phyloP scores from a whole-genome alignment of 1,140 invertebrate genomes.

The Sminthurinus signatus region DNA sequence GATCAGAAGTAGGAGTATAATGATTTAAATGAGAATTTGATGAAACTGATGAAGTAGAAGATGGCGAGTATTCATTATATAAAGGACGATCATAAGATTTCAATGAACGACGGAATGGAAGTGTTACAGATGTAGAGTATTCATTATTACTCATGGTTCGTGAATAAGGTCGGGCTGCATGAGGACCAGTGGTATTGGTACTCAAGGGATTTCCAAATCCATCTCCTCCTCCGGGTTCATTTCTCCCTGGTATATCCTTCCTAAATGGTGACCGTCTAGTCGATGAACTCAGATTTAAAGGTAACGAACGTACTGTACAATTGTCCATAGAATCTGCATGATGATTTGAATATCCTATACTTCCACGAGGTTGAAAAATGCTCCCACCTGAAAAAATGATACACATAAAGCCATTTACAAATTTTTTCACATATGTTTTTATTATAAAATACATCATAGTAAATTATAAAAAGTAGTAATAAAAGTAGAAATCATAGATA shows the following conservation, averaged over 20 bases:
- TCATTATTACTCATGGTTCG: constrained; percentile 31
- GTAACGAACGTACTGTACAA: constrained; percentile 20
- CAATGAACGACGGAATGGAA: constrained; percentile 22
- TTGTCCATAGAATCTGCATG: constrained; percentile 13
- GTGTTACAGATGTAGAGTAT: not conserved
- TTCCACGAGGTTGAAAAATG: not conserved
- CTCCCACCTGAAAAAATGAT: not conserved
- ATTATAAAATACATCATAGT: too few species aligned
- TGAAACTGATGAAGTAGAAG: not conserved
- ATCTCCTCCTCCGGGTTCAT: too few species aligned
- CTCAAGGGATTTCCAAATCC: constrained; percentile 1
- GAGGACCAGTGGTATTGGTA: constrained; percentile 1
- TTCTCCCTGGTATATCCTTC: not conserved
- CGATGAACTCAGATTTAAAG: constrained; percentile 12
- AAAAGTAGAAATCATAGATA: too few species aligned
- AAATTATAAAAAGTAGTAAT: too few species aligned
- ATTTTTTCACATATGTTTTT: too few species aligned
- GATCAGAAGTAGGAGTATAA: not conserved
- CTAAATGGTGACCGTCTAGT: not conserved
- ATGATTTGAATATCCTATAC: not conserved
- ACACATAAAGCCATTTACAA: not conserved
- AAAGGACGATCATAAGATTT: constrained; percentile 18
- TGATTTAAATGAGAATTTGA: not conserved
- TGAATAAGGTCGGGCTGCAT: constrained; percentile 12
- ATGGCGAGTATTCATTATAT: constrained; percentile 6